phyloP scores from a whole-genome alignment of 1,140 invertebrate species.

The Drosophila pseudoananassae region DNA sequence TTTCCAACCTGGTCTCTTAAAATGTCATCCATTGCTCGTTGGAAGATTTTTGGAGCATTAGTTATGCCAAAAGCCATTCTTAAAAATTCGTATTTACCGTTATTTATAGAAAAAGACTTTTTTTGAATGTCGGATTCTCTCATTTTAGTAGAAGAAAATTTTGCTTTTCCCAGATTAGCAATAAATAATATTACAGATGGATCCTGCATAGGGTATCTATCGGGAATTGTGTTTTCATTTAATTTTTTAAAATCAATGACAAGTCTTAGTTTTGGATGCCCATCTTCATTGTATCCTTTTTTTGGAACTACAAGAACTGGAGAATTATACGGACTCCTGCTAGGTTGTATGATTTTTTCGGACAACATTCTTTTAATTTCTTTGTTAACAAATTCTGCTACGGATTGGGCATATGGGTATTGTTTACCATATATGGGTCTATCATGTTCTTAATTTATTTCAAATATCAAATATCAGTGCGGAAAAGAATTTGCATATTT shows the following conservation, averaged over 20 bases:
- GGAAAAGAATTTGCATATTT: no score
- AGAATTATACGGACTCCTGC: no score
- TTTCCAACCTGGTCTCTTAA: no score
- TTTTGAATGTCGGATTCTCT: slow-evolving; percentile 18
- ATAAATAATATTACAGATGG: slow-evolving; percentile 49
- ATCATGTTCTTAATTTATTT: no score
- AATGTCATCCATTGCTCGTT: no score
- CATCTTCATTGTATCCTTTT: slow-evolving; percentile 1
- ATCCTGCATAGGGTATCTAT: slow-evolving; percentile 47
- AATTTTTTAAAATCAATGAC: slow-evolving; percentile 16
- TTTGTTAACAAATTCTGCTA: neutral
- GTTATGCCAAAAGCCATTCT: no score
- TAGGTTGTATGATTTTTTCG: no score
- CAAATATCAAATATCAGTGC: no score
- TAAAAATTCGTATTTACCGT: neutral
- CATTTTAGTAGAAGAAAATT: slow-evolving; percentile 55
- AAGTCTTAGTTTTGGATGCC: neutral
- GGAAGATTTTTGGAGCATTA: no score
- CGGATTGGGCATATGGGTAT: neutral
- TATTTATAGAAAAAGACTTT: neutral
- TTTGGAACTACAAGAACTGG: slow-evolving; percentile 1
- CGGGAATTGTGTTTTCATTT: slow-evolving; percentile 24
- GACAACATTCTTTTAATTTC: no score
- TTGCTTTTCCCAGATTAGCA: neutral
- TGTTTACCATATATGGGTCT: no score